These are phyloP conservation scores for Rhabdornis inornatus DNA, from an alignment of 2,113 vertebrate genomes.

Conservation along the genomic window DNA sequence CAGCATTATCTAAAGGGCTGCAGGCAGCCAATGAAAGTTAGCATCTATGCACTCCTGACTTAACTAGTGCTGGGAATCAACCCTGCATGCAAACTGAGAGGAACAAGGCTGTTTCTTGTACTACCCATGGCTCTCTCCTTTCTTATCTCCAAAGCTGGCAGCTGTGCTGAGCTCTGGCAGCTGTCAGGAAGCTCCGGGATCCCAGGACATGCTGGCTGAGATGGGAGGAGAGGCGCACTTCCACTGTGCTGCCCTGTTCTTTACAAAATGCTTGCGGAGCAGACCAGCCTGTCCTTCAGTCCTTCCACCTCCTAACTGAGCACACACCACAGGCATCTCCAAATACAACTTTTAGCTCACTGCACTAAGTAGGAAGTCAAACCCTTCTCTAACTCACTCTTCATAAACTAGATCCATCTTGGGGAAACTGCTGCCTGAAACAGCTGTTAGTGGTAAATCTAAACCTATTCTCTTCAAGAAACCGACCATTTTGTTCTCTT, in stretches of 20 bases:
- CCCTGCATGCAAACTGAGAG: background rate
- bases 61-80: background rate
- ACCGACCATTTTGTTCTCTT: background rate
- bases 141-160: background rate
- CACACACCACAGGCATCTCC: background rate
- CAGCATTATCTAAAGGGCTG: background rate
- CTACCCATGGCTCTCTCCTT: background rate
- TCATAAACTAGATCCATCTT: background rate
- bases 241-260: background rate
- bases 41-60: background rate
- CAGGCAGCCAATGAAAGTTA: background rate
- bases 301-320: background rate
- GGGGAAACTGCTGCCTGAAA: background rate
- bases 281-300: background rate
- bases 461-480: background rate
- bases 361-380: constrained; percentile 3
- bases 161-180: background rate
- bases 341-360: background rate
- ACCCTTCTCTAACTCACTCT: background rate
- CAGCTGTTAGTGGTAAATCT: background rate
- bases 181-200: background rate
- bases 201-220: background rate
- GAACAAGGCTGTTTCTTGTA: background rate
- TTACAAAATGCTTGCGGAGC: background rate
- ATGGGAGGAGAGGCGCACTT: background rate